Evolutionary conservation across 1,140 invertebrate genomes (phyloP).

Genomic region (Dolichoris vasculosae): DNA sequence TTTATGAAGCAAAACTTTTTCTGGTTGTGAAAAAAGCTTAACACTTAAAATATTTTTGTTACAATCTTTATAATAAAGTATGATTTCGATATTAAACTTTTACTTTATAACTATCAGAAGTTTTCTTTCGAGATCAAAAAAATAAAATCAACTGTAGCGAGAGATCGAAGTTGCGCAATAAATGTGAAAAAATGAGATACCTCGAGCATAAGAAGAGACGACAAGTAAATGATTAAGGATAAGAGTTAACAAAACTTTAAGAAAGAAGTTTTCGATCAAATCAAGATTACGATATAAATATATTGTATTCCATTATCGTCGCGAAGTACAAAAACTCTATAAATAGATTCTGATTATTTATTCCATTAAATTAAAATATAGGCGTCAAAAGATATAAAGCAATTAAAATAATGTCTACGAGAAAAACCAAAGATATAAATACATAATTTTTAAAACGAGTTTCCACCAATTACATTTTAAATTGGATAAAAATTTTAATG

Average conservation of each 20-base stretch:
- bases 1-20: neutral
- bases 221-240: neutral
- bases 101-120: conserved; percentile 8
- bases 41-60: neutral
- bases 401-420: too few species aligned
- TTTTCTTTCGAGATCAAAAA: neutral
- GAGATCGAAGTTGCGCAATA: conserved; percentile 16
- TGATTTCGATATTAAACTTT: neutral
- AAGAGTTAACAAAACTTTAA: conserved; percentile 1
- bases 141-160: neutral
- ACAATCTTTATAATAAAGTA: neutral
- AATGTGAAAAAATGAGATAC: neutral
- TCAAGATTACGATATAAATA: conserved; percentile 22
- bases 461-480: too few species aligned
- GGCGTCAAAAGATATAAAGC: too few species aligned
- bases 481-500: too few species aligned
- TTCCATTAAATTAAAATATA: too few species aligned
- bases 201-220: neutral
- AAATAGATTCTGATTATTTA: too few species aligned
- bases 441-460: too few species aligned
- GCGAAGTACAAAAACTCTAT: neutral
- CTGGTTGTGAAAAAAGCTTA: conserved; percentile 6
- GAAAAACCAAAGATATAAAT: too few species aligned
- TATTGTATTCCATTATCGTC: conserved; percentile 28
- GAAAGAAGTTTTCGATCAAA: neutral